Evolutionary conservation across 2,113 vertebrate species (phyloP), one percentile per base, ranked within the genome.

Genomic region (Lipophrys pholis): DNA sequence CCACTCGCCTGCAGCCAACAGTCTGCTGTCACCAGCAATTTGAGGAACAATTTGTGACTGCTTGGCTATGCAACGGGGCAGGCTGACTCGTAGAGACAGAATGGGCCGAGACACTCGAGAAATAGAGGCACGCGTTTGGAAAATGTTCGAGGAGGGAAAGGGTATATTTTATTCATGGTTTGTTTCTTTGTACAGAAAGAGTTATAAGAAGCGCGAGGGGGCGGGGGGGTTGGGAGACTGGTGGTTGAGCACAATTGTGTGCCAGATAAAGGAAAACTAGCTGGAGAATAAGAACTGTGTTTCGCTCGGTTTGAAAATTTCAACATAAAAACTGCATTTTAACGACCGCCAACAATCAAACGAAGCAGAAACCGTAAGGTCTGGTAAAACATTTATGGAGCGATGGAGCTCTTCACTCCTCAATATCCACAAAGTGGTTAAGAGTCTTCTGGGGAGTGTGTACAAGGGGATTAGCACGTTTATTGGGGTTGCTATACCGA

Each of bases 81-180:
- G 64, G 10, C 54, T 60, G 51, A 72, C 48, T 50, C 2, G 35
- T 71, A 45, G 45, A 14, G 43, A 67, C 59, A 67, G 40, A 54
- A 73, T 42, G 40, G 51, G 11, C 55, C 10, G 67, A 69, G 58
- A 72, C 76, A 58, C 66, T 39, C 0, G 45, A 74, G 64, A 62
- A 69, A 72, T 6, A 66, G 45, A 35, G 53, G 7, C 56, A 77
- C 72, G 21, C 51, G 57, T 52, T 21, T 50, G 8, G 40, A 67
- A 30, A 41, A 55, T 2, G 1, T 79, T 30, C 43, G 30, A 59
- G 50, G 49, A 78, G 21, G 45, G 41, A 62, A 7, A 21, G 16
- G 16, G 6, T 54, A 51, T 77, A 15, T 79, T 74, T 83, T 76
- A 80, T 84, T 69, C 16, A 82, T 53, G 8, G 63, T 80, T 73